Evolutionary conservation across 2,888 invertebrate genomes (phyloP).

Genomic region (Acanthosepion lycidas): DNA sequence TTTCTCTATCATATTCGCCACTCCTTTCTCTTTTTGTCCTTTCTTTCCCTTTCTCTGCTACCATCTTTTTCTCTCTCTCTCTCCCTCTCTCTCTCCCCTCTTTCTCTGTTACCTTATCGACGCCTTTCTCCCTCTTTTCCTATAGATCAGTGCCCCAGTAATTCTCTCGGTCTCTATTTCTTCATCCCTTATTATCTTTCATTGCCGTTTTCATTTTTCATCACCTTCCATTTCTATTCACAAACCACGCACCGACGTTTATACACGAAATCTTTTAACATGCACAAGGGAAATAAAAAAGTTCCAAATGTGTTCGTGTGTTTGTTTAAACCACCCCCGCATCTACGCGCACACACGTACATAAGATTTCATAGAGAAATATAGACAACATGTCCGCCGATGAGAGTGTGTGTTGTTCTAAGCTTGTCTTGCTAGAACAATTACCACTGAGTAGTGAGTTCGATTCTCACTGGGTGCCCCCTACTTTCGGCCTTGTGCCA

Average conservation of each 20-base stretch:
- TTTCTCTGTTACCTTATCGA: no score
- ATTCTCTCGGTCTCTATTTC: no score
- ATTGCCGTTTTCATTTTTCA: neutral
- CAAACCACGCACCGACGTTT: neutral
- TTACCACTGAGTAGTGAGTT: no score
- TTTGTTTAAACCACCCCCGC: neutral
- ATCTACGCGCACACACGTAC: neutral
- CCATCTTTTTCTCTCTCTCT: neutral
- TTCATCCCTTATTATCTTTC: neutral
- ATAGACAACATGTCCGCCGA: no score
- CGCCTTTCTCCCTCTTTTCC: no score
- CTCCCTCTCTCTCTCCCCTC: neutral
- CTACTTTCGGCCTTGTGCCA: no score
- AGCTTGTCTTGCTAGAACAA: no score
- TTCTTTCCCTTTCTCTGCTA: neutral
- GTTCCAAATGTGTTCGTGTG: neutral
- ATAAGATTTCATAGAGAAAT: no score
- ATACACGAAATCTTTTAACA: neutral
- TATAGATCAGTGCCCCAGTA: no score
- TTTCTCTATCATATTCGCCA: neutral
- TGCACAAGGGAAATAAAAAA: conserved; percentile 13
- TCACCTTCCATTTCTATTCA: neutral
- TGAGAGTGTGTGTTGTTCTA: no score
- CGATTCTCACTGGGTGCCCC: no score
- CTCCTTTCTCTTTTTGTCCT: neutral